Percentiles rank a stretch among this genome's conserved stretches.
These are phyloP conservation scores for Chaenodraco wilsoni DNA, from an alignment of 2,797 vertebrate species.

Conservation along the genomic window DNA sequence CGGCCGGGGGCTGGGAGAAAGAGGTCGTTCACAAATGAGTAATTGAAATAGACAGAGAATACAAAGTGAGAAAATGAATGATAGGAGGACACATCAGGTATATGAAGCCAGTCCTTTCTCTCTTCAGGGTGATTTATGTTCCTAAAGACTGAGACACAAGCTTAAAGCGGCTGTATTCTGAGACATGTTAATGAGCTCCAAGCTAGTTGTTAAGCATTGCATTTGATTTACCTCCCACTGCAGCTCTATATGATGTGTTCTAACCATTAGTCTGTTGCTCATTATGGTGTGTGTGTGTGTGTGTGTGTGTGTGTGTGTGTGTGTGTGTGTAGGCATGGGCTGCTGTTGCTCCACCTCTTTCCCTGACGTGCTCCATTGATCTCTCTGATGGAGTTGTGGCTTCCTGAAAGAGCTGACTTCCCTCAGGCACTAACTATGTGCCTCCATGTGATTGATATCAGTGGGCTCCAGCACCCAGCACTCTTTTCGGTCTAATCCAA, in stretches of 20 bases:
- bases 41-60: constrained; percentile 29
- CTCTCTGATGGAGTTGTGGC: constrained; percentile 79
- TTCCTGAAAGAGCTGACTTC: constrained; percentile 69
- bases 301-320: constrained; percentile 1
- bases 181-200: constrained; percentile 41
- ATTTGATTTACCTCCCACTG: constrained; percentile 38
- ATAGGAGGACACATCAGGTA: constrained; percentile 4
- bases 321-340: constrained; percentile 37
- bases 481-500: constrained; percentile 76
- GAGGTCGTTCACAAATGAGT: constrained; percentile 34
- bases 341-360: constrained; percentile 55
- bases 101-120: constrained; percentile 27
- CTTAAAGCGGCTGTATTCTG: constrained; percentile 42
- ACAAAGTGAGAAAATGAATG: constrained; percentile 17
- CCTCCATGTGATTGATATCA: constrained; percentile 77
- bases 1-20: constrained; percentile 22
- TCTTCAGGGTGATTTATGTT: constrained; percentile 22
- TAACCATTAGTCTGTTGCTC: constrained; percentile 24
- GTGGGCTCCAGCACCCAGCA: constrained; percentile 52
- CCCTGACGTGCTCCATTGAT: constrained; percentile 76
- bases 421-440: constrained; percentile 86
- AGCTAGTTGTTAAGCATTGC: constrained; percentile 17
- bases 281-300: constrained; percentile 19
- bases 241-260: neutral
- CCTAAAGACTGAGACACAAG: constrained; percentile 43